A percentile compares a stretch with the other conserved stretches of the same genome.
These are phyloP conservation scores for Sitophilus oryzae DNA, from an alignment of 1,140 invertebrate species.

Conservation along the genomic window DNA sequence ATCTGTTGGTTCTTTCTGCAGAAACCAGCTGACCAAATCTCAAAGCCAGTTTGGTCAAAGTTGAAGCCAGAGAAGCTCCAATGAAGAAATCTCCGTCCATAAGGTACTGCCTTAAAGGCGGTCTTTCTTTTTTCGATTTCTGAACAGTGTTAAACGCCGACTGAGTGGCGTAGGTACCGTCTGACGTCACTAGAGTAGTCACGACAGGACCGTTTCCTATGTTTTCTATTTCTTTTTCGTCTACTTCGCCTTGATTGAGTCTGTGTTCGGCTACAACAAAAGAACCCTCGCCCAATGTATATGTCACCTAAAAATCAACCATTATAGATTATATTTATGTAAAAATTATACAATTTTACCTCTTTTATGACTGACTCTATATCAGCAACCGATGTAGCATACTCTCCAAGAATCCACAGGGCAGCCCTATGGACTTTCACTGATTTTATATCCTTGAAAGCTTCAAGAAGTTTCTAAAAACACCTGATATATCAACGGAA, in stretches of 20 bases:
- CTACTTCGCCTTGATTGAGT: slow-evolving; percentile 60
- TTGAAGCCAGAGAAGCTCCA: slow-evolving; percentile 84
- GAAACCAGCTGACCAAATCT: slow-evolving; percentile 56
- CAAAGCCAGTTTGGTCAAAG: slow-evolving; percentile 84
- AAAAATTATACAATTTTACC: slow-evolving; percentile 47
- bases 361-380: slow-evolving; percentile 74
- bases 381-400: slow-evolving; percentile 71
- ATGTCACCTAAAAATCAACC: slow-evolving; percentile 23
- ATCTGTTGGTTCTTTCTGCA: slow-evolving; percentile 60
- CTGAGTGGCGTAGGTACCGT: slow-evolving; percentile 98
- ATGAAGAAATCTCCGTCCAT: slow-evolving; percentile 96
- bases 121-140: slow-evolving; percentile 63
- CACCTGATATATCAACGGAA: slow-evolving; percentile 6
- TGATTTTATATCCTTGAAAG: slow-evolving; percentile 76
- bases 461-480: slow-evolving; percentile 67
- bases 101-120: slow-evolving; percentile 79
- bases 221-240: slow-evolving; percentile 45
- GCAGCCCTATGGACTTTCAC: slow-evolving; percentile 87
- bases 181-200: slow-evolving; percentile 79
- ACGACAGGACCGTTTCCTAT: slow-evolving; percentile 35
- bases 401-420: slow-evolving; percentile 98
- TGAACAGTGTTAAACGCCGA: slow-evolving; percentile 84
- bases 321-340: background rate
- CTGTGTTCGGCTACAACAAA: slow-evolving; percentile 86
- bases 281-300: slow-evolving; percentile 79